Percentiles rank a stretch among this genome's conserved stretches.
Conservation (phyloP, 1,140 invertebrate genomes). For the Drosophila dunni region DNA sequence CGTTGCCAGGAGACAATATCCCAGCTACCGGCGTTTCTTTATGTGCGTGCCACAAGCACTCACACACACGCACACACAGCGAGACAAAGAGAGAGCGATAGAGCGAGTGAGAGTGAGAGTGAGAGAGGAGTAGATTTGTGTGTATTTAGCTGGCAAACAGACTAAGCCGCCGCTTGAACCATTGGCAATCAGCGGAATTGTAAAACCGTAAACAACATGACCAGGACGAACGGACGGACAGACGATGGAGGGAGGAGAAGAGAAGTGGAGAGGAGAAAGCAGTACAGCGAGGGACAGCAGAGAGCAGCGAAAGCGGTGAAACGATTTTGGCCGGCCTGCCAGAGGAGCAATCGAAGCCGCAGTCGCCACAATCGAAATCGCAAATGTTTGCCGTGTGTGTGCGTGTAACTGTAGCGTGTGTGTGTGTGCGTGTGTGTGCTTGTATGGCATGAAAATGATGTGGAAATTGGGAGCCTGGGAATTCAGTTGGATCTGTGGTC, state of each 20-base stretch:
- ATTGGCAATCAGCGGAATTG: slow-evolving; percentile 75
- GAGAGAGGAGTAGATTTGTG: neutral
- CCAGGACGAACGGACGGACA: slow-evolving; percentile 25
- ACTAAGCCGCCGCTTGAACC: slow-evolving; percentile 52
- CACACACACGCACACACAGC: neutral
- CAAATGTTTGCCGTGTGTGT: slow-evolving; percentile 36
- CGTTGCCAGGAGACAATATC: slow-evolving; percentile 19
- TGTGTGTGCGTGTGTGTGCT: slow-evolving; percentile 12
- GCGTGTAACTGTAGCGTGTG: slow-evolving; percentile 4
- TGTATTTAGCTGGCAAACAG: slow-evolving; percentile 37
- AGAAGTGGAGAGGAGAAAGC: neutral
- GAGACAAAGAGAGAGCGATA: too few species aligned
- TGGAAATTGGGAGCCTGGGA: slow-evolving; percentile 36
- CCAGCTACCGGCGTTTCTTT: neutral
- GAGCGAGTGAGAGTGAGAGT: too few species aligned
- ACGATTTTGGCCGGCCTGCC: slow-evolving; percentile 21
- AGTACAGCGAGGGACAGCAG: neutral
- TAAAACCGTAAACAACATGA: slow-evolving; percentile 73
- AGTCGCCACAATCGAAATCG: slow-evolving; percentile 45
- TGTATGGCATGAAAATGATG: slow-evolving; percentile 33
- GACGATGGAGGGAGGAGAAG: neutral
- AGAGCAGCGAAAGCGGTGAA: neutral
- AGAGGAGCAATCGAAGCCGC: slow-evolving; percentile 48
- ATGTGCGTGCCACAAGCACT: too few species aligned
- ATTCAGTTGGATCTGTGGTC: slow-evolving; percentile 21